phyloP scores from a whole-genome alignment of 2,888 invertebrate genomes.

The Yponomeuta plumbellus region DNA sequence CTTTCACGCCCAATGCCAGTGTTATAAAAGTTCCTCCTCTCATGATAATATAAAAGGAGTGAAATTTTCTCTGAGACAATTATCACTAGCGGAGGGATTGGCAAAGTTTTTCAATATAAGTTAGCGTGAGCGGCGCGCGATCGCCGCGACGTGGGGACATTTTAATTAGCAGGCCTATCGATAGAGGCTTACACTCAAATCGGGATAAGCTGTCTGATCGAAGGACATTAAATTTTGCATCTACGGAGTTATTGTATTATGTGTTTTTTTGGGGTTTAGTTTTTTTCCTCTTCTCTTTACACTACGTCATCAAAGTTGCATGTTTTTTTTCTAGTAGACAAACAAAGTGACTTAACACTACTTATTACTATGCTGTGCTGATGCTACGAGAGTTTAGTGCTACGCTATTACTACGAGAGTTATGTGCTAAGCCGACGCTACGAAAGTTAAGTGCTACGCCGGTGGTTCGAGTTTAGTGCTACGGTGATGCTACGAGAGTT shows the following conservation, averaged over 20 bases:
- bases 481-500: neutral
- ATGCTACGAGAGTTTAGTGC: neutral
- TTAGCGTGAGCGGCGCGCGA: constrained; percentile 20
- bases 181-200: neutral
- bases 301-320: no score
- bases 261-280: no score
- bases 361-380: no score
- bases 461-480: neutral
- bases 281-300: no score
- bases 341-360: no score
- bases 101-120: constrained; percentile 27
- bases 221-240: no score
- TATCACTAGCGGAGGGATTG: constrained; percentile 18
- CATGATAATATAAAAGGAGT: neutral
- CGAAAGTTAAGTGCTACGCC: neutral
- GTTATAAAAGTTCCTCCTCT: neutral
- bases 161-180: neutral
- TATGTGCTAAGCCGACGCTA: neutral
- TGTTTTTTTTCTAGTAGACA: no score
- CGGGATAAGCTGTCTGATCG: neutral
- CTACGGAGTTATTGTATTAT: no score
- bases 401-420: neutral
- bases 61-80: constrained; percentile 19
- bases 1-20: no score
- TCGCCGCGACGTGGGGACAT: constrained; percentile 15